Evolutionary conservation across 35 echinoderm and acorn worm species (phyloP).

Genomic region (Diadema setosum): DNA sequence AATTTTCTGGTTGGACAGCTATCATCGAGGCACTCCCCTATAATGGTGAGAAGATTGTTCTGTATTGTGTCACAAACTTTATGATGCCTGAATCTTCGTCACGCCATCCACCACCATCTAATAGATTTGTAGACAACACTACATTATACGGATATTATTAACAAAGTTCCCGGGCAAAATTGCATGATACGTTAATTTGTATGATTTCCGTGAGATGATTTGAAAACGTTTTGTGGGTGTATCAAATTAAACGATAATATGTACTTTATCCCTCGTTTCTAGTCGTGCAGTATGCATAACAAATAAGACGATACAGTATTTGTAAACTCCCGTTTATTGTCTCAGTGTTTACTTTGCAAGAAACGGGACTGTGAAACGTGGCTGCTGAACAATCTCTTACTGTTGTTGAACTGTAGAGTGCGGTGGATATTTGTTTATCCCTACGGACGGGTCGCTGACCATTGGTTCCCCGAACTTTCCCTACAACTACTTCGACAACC

Average conservation of each 20-base stretch:
- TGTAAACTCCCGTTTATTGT: neutral
- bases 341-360: neutral
- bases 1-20: constrained; percentile 42
- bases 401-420: constrained; percentile 18
- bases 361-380: neutral
- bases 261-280: too few species aligned
- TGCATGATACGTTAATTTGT: too few species aligned
- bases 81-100: too few species aligned
- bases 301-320: too few species aligned
- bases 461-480: constrained; percentile 66
- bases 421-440: constrained; percentile 49
- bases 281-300: too few species aligned
- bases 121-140: too few species aligned
- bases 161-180: too few species aligned
- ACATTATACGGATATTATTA: too few species aligned
- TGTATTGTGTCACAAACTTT: too few species aligned
- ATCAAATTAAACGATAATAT: neutral
- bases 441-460: constrained; percentile 33
- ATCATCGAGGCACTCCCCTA: constrained; percentile 39
- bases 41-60: too few species aligned
- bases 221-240: neutral
- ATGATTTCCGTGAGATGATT: too few species aligned
- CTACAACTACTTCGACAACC: constrained; percentile 21
- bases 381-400: neutral
- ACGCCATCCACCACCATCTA: too few species aligned